A percentile compares a stretch with the other conserved stretches of the same genome.
These are phyloP conservation scores for Danio tinwini DNA, from an alignment of 2,797 vertebrate genomes.

Conservation along the genomic window DNA sequence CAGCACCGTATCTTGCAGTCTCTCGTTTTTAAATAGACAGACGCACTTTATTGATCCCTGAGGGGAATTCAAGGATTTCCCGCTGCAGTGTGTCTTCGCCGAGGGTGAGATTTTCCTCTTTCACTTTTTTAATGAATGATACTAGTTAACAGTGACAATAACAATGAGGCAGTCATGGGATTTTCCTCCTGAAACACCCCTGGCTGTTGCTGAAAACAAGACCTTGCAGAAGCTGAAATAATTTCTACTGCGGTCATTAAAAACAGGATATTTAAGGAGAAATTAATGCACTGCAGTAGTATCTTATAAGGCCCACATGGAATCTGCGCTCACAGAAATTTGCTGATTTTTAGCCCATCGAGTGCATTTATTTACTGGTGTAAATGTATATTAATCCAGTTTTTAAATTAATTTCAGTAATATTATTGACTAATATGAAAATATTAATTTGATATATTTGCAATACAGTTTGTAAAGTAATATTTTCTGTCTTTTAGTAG, in stretches of 20 bases:
- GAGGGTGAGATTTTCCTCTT: constrained; percentile 13
- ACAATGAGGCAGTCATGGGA: constrained; percentile 10
- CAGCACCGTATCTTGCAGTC: constrained; percentile 19
- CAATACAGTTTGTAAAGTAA: too few relatives aligned
- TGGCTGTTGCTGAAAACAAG: constrained; percentile 6
- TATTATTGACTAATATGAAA: too few relatives aligned
- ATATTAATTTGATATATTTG: too few relatives aligned
- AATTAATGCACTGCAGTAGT: not conserved
- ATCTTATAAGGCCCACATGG: too few relatives aligned
- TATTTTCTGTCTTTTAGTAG: too few relatives aligned
- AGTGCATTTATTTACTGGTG: too few relatives aligned
- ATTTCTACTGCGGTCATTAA: not conserved
- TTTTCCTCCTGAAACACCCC: constrained; percentile 3
- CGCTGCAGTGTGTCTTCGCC: not conserved
- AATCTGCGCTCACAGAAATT: too few relatives aligned
- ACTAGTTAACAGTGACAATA: constrained; percentile 30
- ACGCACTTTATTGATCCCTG: constrained; percentile 34
- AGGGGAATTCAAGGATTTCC: constrained; percentile 41
- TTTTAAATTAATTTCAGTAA: too few relatives aligned
- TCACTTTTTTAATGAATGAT: constrained; percentile 32
- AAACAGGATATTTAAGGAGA: not conserved
- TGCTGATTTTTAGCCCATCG: too few relatives aligned
- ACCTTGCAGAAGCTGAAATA: not conserved
- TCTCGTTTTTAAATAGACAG: constrained; percentile 28
- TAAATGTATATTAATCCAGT: too few relatives aligned